These are phyloP conservation scores for Heliothis subflexa DNA, from an alignment of 1,140 invertebrate genomes.

Conservation along the genomic window DNA sequence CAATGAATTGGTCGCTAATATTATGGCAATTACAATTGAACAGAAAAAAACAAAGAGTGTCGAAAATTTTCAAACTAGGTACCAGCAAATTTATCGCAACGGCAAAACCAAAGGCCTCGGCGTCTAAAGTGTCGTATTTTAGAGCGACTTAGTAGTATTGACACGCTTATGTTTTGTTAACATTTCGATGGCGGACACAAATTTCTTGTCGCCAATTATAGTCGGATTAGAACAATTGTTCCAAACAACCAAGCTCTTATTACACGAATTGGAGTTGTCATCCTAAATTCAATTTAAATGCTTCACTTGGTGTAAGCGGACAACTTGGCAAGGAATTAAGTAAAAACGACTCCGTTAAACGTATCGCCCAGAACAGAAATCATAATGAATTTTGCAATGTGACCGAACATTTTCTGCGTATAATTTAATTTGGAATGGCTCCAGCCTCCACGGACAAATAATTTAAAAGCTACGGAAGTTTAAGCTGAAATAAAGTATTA, in stretches of 20 bases:
- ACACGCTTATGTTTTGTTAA: constrained; percentile 23
- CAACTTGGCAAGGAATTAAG: constrained; percentile 53
- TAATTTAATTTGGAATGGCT: constrained; percentile 82
- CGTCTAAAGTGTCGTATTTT: constrained; percentile 2
- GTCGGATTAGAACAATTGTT: constrained; percentile 46
- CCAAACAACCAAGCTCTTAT: constrained; percentile 40
- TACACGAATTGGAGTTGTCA: constrained; percentile 42
- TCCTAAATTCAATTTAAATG: constrained; percentile 48
- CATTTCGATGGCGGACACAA: constrained; percentile 29
- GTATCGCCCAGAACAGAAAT: constrained; percentile 56
- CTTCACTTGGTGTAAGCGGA: constrained; percentile 43
- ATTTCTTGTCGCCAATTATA: constrained; percentile 35
- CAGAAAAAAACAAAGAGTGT: no score
- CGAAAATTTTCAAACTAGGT: not conserved
- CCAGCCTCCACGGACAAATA: constrained; percentile 77
- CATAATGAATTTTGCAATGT: constrained; percentile 69
- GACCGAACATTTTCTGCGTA: constrained; percentile 71
- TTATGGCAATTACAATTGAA: no score
- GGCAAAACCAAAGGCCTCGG: not conserved
- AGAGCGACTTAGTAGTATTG: constrained; percentile 10
- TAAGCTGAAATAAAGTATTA: constrained; percentile 83
- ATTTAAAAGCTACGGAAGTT: constrained; percentile 81
- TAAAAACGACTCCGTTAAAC: constrained; percentile 55
- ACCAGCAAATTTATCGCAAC: not conserved
- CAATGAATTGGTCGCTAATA: no score